Conservation (phyloP, 2,797 vertebrate species). For the Mastacembelus armatus region DNA sequence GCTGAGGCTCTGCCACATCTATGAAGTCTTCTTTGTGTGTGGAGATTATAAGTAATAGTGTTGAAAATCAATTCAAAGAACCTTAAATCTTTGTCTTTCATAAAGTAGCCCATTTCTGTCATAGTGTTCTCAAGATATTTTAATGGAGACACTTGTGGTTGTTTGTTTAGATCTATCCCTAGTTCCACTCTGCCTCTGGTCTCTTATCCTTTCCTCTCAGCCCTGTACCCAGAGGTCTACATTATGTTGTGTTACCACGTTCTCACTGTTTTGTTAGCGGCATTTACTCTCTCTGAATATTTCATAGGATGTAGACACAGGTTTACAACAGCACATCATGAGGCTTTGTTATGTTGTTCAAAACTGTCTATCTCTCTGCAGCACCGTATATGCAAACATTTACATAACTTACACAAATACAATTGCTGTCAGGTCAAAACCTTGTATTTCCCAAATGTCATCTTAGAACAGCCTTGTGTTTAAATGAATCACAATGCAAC, state of each 20-base stretch:
- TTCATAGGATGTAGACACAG: constrained; percentile 69
- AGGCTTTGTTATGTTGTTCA: constrained; percentile 28
- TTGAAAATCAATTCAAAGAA: neutral
- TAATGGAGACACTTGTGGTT: constrained; percentile 6
- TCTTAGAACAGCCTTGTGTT: neutral
- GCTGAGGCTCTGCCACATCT: neutral
- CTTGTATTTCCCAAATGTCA: constrained; percentile 25
- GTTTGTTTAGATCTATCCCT: neutral
- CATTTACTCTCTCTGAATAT: constrained; percentile 73
- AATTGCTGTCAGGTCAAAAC: constrained; percentile 2
- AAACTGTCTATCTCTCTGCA: neutral
- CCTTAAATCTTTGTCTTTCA: neutral
- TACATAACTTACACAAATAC: constrained; percentile 47
- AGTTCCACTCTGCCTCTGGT: neutral
- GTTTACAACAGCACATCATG: constrained; percentile 36
- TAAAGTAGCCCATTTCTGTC: neutral
- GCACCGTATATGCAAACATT: constrained; percentile 23
- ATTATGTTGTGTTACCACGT: constrained; percentile 32
- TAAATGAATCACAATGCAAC: neutral
- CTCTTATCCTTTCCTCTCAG: constrained; percentile 1
- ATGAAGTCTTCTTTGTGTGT: neutral
- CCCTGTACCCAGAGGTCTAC: constrained; percentile 46
- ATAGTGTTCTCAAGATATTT: neutral
- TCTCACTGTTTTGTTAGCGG: constrained; percentile 65
- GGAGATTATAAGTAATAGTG: neutral